These are phyloP conservation scores for Helicolenus hilgendorfi DNA, from an alignment of 2,797 vertebrate genomes.

Conservation along the genomic window DNA sequence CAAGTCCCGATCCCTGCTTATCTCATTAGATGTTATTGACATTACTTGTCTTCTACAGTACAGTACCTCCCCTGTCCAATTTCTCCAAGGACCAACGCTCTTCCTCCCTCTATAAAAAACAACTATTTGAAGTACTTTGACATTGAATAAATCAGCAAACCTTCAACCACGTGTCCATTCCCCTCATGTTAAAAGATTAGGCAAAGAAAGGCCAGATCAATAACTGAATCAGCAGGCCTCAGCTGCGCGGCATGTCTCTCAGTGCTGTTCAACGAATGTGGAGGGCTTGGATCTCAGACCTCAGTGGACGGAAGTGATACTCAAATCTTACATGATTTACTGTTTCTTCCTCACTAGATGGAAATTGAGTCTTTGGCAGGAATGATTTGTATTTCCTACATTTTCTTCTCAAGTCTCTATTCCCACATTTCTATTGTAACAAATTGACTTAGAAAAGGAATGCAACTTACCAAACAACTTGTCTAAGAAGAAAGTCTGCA, in stretches of 20 bases:
- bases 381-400: conserved; percentile 57
- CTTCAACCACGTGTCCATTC: conserved; percentile 25
- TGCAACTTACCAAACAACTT: neutral
- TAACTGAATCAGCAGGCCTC: conserved; percentile 61
- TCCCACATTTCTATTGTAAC: conserved; percentile 56
- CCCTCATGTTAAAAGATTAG: conserved; percentile 60
- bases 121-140: conserved; percentile 40
- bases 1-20: conserved; percentile 64
- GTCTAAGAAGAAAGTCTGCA: neutral
- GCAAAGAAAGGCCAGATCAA: conserved; percentile 46
- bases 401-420: conserved; percentile 22
- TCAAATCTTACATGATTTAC: conserved; percentile 33
- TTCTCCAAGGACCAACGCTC: conserved; percentile 59
- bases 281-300: conserved; percentile 25
- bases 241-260: neutral
- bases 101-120: conserved; percentile 44
- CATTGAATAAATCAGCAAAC: conserved; percentile 64
- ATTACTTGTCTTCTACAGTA: conserved; percentile 57
- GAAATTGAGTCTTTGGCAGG: conserved; percentile 42
- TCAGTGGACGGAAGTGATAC: conserved; percentile 38
- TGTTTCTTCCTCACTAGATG: conserved; percentile 37
- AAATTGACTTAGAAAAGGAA: conserved; percentile 17
- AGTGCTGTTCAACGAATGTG: conserved; percentile 1
- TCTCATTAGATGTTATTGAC: conserved; percentile 79
- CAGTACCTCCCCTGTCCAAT: conserved; percentile 31